Evolutionary conservation across 2,888 invertebrate species (phyloP).

Genomic region (Eretmocerus hayati): DNA sequence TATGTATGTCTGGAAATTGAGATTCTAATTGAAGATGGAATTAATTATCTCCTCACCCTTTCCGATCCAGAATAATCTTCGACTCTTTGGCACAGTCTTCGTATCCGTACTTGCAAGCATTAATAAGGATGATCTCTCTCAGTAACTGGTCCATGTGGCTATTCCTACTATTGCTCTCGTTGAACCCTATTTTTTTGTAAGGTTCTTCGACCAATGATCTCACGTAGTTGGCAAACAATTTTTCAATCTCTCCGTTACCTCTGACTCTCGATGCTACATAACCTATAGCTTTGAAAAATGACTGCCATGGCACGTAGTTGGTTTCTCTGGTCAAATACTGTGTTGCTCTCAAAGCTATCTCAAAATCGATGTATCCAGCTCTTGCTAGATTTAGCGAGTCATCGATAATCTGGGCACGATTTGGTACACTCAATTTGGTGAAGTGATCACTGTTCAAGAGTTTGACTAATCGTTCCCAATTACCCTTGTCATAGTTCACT

Average conservation of each 20-base stretch:
- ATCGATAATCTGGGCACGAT: conserved; percentile 75
- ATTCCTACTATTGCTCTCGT: conserved; percentile 33
- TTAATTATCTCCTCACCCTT: too few relatives aligned
- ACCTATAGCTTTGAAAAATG: conserved; percentile 44
- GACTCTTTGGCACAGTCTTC: conserved; percentile 51
- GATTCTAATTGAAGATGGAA: not conserved
- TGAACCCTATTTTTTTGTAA: conserved; percentile 50
- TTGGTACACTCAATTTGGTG: conserved; percentile 57
- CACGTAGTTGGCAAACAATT: conserved; percentile 33
- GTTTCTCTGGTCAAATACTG: conserved; percentile 67
- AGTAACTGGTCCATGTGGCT: conserved; percentile 51
- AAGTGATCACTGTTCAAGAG: conserved; percentile 54
- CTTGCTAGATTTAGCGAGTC: conserved; percentile 69
- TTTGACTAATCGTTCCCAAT: conserved; percentile 63
- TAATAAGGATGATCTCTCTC: conserved; percentile 49
- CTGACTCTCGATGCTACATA: conserved; percentile 36
- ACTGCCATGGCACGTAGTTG: conserved; percentile 76
- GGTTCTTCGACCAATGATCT: conserved; percentile 44
- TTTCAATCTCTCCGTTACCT: conserved; percentile 6
- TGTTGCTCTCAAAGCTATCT: conserved; percentile 67
- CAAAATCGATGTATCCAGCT: conserved; percentile 64
- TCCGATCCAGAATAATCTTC: not conserved
- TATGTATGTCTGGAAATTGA: not conserved
- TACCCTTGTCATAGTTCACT: conserved; percentile 68
- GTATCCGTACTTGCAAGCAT: conserved; percentile 55